phyloP scores from a whole-genome alignment of 2,113 vertebrate species.

The Sakesphorus luctuosus region DNA sequence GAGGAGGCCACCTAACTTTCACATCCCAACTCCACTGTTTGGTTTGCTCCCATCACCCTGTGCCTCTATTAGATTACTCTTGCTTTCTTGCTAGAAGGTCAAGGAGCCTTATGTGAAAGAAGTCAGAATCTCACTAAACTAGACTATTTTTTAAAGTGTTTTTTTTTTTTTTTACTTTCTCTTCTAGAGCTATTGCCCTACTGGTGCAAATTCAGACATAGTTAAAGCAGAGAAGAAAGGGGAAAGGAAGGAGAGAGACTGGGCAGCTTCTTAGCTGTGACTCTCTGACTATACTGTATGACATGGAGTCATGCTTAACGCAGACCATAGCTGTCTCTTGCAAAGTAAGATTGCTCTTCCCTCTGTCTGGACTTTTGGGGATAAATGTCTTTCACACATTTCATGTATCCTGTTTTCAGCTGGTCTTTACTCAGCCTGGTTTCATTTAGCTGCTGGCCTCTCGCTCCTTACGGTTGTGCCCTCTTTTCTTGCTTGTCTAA shows the following conservation, averaged over 20 bases:
- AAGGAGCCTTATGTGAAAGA: background rate
- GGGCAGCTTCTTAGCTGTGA: background rate
- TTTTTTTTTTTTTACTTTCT: background rate
- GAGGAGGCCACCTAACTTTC: background rate
- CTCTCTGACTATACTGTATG: background rate
- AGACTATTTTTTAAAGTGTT: background rate
- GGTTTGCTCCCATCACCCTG: background rate
- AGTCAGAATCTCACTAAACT: background rate
- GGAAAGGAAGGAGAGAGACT: background rate
- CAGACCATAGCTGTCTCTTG: background rate
- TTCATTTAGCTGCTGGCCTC: background rate
- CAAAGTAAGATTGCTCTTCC: background rate
- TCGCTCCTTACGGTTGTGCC: background rate
- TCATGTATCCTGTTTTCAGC: background rate
- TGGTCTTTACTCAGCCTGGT: background rate
- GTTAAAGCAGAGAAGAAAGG: background rate
- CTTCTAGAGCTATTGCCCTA: background rate
- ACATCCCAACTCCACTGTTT: background rate
- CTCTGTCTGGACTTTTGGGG: background rate
- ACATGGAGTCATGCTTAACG: background rate
- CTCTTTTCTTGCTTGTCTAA: background rate
- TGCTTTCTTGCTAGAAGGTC: background rate
- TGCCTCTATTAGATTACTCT: background rate
- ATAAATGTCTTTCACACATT: fast-evolving
- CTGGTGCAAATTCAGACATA: background rate